Base-by-base conservation (phyloP, 2,113 vertebrate genomes). In the Pangasianodon hypophthalmus region DNA sequence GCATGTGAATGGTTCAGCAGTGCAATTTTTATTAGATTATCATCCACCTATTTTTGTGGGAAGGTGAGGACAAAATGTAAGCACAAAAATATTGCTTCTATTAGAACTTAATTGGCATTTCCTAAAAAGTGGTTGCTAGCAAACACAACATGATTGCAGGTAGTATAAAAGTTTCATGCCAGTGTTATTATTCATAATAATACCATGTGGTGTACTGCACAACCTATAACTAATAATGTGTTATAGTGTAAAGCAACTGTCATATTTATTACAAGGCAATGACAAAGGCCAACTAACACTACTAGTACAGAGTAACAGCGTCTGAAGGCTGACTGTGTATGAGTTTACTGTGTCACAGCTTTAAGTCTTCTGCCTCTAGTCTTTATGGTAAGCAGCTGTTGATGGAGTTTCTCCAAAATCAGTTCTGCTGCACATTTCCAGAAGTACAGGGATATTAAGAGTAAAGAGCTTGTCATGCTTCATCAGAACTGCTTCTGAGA, bases 401-500 rank as follows among this genome's bases (percentile, higher is more conserved):
- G 56, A 46, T 62, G 37, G 24, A 46, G 21, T 84, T 84, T 16
- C 82, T 62, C 82, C 58, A 84, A 24, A 62, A 84, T 84, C 82
- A 60, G 82, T 44, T 44, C 58, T 62, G 82, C 82, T 84, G n/a
- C 37, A 58, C 54, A 62, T 62, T 46, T 84, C 82, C 56, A 62
- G 37, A 84, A 60, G 37, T 62, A 84, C 56, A 46, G 21, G 82
- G 37, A 62, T 58, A 84, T 84, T 84, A 84, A 84, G 37, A 84
- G 37, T 60, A 84, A 84, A 84, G 82, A 60, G 37, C 56, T 84
- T 60, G 82, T 60, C 82, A 60, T 84, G 82, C 82, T 60, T 84
- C 82, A 84, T 60, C 56, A 44, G 32, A 60, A 84, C 54, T 84
- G 19, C 32, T 60, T 84, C 54, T 84, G 54, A 60, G 37, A 62